Conservation (phyloP, 2,797 vertebrate species). For the Silurus aristotelis region DNA sequence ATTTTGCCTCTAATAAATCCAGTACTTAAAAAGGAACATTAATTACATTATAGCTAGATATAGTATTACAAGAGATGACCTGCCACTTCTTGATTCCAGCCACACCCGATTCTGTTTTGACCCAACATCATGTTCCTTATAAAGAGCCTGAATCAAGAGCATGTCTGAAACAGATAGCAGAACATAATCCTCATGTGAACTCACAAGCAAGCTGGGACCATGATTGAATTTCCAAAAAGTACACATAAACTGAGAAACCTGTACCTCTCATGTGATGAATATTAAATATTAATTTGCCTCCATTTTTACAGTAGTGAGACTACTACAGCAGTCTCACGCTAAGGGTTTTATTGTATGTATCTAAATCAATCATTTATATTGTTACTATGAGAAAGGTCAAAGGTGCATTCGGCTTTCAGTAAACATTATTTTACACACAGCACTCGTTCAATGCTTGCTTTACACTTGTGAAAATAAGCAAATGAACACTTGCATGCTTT, state of each 20-base stretch:
- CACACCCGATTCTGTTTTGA: conserved; percentile 42
- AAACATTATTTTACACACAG: conserved; percentile 2
- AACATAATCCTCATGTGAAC: conserved; percentile 47
- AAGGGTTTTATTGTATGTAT: conserved; percentile 32
- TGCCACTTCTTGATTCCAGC: conserved; percentile 20
- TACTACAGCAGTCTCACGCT: conserved; percentile 31
- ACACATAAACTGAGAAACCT: conserved; percentile 16
- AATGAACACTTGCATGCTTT: not conserved
- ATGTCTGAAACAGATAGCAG: conserved; percentile 52
- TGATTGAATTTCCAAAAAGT: conserved; percentile 19
- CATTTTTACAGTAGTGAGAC: conserved; percentile 27
- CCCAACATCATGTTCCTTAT: conserved; percentile 41
- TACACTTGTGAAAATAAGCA: conserved; percentile 15
- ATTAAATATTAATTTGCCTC: conserved; percentile 48
- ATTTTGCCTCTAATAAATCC: conserved; percentile 35
- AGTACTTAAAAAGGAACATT: conserved; percentile 14
- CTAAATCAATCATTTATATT: conserved; percentile 57
- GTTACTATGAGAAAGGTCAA: conserved; percentile 37
- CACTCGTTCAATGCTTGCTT: conserved; percentile 24
- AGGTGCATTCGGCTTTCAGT: conserved; percentile 15
- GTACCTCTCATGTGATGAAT: conserved; percentile 24
- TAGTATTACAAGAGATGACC: conserved; percentile 27
- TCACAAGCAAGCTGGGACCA: conserved; percentile 47
- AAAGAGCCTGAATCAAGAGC: conserved; percentile 29
- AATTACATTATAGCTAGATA: conserved; percentile 19